phyloP scores from a whole-genome alignment of 1,140 invertebrate genomes.

The Ephestia elutella region DNA sequence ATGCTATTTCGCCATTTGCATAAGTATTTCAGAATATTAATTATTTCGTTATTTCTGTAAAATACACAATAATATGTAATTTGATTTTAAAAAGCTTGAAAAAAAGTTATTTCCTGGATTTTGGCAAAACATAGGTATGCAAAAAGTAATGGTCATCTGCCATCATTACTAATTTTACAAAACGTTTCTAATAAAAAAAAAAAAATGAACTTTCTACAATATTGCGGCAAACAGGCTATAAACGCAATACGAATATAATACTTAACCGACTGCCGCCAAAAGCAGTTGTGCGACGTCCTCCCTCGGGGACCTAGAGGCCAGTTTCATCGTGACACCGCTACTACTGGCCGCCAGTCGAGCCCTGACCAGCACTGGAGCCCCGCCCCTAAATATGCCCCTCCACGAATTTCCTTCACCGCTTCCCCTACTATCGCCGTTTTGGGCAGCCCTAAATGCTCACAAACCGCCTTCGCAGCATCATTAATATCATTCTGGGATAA shows the following conservation, averaged over 20 bases:
- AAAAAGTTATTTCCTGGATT: no score
- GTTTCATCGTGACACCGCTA: constrained; percentile 84
- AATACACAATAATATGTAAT: no score
- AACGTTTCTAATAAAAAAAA: no score
- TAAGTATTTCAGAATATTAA: not conserved
- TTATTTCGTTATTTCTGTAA: no score
- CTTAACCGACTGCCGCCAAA: constrained; percentile 88
- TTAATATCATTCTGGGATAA: constrained; percentile 83
- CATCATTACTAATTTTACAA: no score
- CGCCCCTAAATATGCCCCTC: constrained; percentile 78
- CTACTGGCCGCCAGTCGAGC: constrained; percentile 89
- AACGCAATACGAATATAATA: not conserved
- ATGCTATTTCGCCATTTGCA: not conserved
- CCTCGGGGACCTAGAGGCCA: constrained; percentile 79
- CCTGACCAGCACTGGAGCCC: constrained; percentile 90
- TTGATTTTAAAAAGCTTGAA: no score
- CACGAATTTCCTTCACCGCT: constrained; percentile 81
- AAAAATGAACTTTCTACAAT: no score
- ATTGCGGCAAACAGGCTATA: not conserved
- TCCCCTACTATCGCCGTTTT: constrained; percentile 69
- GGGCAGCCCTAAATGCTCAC: constrained; percentile 91
- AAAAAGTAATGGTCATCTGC: no score
- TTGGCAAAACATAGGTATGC: no score
- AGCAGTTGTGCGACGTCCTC: constrained; percentile 88
- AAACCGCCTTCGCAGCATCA: constrained; percentile 84